Evolutionary conservation across 1,140 invertebrate species (phyloP).

Genomic region (Drosophila repletoides): DNA sequence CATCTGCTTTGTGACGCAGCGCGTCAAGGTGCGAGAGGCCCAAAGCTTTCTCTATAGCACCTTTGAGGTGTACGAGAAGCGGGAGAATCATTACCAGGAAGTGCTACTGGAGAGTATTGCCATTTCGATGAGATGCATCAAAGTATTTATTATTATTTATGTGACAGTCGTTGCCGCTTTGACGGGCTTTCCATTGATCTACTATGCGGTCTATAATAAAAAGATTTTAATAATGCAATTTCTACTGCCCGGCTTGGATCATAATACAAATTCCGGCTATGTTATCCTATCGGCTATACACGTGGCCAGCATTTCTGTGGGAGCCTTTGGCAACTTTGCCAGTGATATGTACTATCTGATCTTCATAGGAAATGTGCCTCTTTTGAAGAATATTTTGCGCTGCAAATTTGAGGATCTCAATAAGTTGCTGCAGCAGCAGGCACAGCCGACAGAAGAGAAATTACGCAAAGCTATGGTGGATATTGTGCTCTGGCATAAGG

Average conservation of each 20-base stretch:
- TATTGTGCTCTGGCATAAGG: conserved; percentile 15
- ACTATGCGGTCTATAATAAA: conserved; percentile 15
- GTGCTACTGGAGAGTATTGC: neutral
- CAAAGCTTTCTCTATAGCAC: conserved; percentile 7
- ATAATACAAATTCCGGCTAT: neutral
- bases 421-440: neutral
- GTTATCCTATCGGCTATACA: neutral
- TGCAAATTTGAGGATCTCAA: conserved; percentile 22
- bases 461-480: conserved; percentile 1
- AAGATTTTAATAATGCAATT: conserved; percentile 28
- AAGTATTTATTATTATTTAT: neutral
- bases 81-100: neutral
- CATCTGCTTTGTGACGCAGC: neutral
- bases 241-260: conserved; percentile 18
- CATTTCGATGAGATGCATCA: neutral
- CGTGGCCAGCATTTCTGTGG: neutral
- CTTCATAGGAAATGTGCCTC: conserved; percentile 16
- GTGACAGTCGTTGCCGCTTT: neutral
- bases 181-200: conserved; percentile 3
- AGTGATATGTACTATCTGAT: conserved; percentile 28
- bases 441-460: neutral
- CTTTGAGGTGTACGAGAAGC: conserved; percentile 9
- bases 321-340: conserved; percentile 31
- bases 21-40: neutral
- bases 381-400: conserved; percentile 22